Base-by-base conservation (phyloP, 1,140 invertebrate species). In the Heliconius himera region DNA sequence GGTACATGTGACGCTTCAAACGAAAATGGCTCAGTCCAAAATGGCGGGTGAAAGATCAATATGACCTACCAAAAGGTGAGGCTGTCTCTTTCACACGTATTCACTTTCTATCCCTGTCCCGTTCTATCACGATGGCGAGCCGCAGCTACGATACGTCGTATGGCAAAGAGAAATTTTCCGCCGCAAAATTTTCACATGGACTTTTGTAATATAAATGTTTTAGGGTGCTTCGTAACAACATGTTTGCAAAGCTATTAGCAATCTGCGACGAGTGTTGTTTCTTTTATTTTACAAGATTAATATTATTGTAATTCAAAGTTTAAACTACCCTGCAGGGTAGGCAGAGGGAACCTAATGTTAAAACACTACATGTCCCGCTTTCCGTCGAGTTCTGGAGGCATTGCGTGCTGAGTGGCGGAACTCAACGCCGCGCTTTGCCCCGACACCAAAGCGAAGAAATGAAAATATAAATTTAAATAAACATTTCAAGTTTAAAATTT, bases 1-100 rank as follows among this genome's bases (percentile, higher is more conserved):
- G 70, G 70, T 72, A 90, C 88, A 90, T 89, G 90, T 89, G 90
- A 89, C 89, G 91, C 90, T 85, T 86, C 87, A 82, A 90, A 91
- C 88, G 88, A 93, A 92, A 93, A 93, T 92, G 91, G 88, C 87
- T 89, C 87, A 87, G 82, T 84, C 86, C 89, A 93, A 94, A 93
- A 94, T 94, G 93, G 93, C 92, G 91, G 91, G 88, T 93, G 91
- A 93, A 93, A 94, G 92, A 94, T 94, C 93, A 93, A 94, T 94
- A 94, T 90, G 86, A 91, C 83, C 88, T 87, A 92, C 91, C 90
- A 88, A 92, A 92, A 93, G 89, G 86, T 89, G 36, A 85, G 70
- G 51, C 87, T 86, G 33, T 92, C 90, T 82, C 86, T 84, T 77
- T 89, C 81, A 20, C 82, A 74, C 91, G 70, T 60, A 26, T 41